phyloP scores from a whole-genome alignment of 2,888 invertebrate species.

The Drosophila formosana region DNA sequence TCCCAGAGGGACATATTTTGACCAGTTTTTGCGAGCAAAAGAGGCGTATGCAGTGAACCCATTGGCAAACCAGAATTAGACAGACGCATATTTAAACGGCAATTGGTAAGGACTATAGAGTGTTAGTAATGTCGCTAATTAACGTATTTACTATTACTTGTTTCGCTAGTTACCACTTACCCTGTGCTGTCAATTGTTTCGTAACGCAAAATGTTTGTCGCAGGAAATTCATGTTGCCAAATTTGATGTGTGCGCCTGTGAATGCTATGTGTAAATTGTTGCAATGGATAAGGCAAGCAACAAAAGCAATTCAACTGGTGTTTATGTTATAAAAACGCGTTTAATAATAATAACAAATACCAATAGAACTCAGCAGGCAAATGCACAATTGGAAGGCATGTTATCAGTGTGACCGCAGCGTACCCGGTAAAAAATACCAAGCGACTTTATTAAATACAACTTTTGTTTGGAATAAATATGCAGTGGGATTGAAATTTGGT shows the following conservation, averaged over 20 bases:
- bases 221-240: conserved; percentile 82
- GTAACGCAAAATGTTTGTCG: conserved; percentile 83
- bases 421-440: neutral
- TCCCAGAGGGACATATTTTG: too few relatives aligned
- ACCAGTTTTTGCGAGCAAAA: too few relatives aligned
- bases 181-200: conserved; percentile 82
- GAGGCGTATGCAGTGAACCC: too few relatives aligned
- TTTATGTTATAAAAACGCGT: conserved; percentile 19
- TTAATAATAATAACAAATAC: conserved; percentile 17
- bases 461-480: neutral
- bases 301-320: neutral
- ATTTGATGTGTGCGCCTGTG: neutral
- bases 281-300: neutral
- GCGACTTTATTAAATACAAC: neutral
- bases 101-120: too few relatives aligned
- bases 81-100: too few relatives aligned
- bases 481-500: too few relatives aligned
- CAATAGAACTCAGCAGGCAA: conserved; percentile 15
- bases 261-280: neutral
- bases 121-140: too few relatives aligned
- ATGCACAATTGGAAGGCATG: conserved; percentile 22
- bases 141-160: conserved; percentile 3
- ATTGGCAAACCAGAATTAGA: too few relatives aligned
- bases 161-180: conserved; percentile 57
- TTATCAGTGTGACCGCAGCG: conserved; percentile 1